phyloP scores from a whole-genome alignment of 2,113 vertebrate genomes.

The Hemicordylus capensis region DNA sequence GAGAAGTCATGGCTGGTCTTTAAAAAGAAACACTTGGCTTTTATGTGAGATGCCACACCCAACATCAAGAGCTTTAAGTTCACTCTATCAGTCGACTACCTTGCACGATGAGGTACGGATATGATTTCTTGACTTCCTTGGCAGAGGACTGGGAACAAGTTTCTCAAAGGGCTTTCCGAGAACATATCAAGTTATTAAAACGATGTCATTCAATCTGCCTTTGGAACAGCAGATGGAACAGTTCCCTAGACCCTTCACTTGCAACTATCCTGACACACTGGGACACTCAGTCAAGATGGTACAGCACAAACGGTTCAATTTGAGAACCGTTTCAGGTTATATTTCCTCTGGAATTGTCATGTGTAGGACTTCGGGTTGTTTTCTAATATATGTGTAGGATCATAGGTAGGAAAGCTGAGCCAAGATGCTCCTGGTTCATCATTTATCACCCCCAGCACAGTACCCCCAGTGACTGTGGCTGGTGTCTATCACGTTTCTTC shows the following conservation, averaged over 20 bases:
- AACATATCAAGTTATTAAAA: constrained; percentile 51
- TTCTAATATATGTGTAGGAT: not conserved
- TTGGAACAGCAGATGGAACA: constrained; percentile 48
- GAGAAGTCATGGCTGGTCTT: constrained; percentile 14
- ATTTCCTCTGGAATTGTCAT: not conserved
- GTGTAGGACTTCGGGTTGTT: not conserved
- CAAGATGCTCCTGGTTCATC: not conserved
- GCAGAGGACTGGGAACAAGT: constrained; percentile 29
- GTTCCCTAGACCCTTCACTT: constrained; percentile 33
- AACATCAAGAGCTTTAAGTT: not conserved
- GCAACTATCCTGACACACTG: not conserved
- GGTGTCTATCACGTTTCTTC: too few species aligned
- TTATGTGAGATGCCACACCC: constrained; percentile 26
- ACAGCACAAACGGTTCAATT: not conserved
- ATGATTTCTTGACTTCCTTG: constrained; percentile 52
- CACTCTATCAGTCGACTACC: not conserved
- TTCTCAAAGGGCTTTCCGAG: constrained; percentile 56
- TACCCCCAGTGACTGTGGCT: too few species aligned
- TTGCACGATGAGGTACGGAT: constrained; percentile 21
- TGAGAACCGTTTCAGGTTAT: not conserved
- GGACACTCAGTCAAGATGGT: not conserved
- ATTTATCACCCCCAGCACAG: too few species aligned
- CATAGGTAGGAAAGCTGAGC: not conserved
- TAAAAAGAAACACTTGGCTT: constrained; percentile 25
- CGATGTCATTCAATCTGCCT: constrained; percentile 52